Evolutionary conservation across 2,888 invertebrate genomes (phyloP), one percentile per base, ranked within the genome.

Genomic region (Leucoptera coffeella): DNA sequence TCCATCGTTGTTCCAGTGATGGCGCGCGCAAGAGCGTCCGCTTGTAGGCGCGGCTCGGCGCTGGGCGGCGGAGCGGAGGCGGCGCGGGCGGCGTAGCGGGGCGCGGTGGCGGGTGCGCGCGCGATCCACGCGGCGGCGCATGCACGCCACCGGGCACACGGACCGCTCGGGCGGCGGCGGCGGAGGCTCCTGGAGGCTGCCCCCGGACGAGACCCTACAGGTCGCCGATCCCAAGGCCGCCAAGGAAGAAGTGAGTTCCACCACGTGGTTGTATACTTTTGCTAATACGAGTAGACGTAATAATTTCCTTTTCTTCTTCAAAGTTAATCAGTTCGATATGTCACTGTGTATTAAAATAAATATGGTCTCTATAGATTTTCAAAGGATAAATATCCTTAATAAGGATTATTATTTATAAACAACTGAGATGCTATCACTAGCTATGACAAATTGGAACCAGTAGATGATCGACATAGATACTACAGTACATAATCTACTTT

Each of bases 161-260:
- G 88, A 88, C 77, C 82, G 86, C 72, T 85, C 85, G 74, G 75
- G 75, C 61, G 73, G 74, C 58, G 71, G 67, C 60, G 72, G 69
- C 59, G 72, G 72, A 55, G 74, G 76, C 60, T 85, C 87, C 61
- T 90, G 90, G 90, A 84, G 88, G 69, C 78, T 89, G 65, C 88
- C 88, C 67, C 88, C 88, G 54, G 90, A 90, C 75, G 89, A 90
- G 75, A 89, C 89, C 43, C 79, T 90, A 43, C 89, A 89, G 73
- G 89, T 90, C 60, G 86, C 82, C 72, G 88, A 87, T 76, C 83
- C 86, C 53, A 84, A 88, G 71, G 54, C 65, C 39, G 77, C 81
- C 61, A 89, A 89, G 67, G 80, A 82, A 53, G 78, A 78, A 65
- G 78, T 77, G 47, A 29, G 35, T 30, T 11, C 12, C 11, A 26